Percentiles rank a stretch among this genome's conserved stretches.
Conservation (phyloP, 1,140 invertebrate species). For the Trypoxylus dichotomus region DNA sequence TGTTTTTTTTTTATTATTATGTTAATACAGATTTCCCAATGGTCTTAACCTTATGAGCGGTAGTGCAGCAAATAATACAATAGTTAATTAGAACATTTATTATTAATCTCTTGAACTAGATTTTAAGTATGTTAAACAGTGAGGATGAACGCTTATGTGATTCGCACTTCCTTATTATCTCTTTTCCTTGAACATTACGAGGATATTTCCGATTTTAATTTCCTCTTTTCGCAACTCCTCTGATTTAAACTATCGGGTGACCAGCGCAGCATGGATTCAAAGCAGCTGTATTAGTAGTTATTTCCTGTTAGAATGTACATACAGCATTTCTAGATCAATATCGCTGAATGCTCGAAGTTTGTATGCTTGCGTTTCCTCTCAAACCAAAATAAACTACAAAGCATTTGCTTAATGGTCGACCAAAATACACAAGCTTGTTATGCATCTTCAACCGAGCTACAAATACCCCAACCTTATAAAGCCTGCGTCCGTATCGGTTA, state of each 20-base stretch:
- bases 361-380: slow-evolving; percentile 1
- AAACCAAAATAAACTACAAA: slow-evolving; percentile 2
- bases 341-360: neutral
- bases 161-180: too few species aligned
- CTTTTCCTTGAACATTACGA: too few species aligned
- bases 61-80: too few species aligned
- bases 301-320: neutral
- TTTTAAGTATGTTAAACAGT: too few species aligned
- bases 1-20: too few species aligned
- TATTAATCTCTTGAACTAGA: too few species aligned
- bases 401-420: slow-evolving; percentile 9
- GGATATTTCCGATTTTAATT: neutral
- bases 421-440: slow-evolving; percentile 19
- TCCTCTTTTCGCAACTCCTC: neutral
- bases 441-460: neutral
- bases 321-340: neutral
- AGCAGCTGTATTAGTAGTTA: slow-evolving; percentile 5
- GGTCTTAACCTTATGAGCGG: too few species aligned
- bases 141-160: neutral
- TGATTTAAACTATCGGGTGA: neutral
- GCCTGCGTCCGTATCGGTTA: neutral
- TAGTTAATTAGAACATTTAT: too few species aligned
- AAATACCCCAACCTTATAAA: neutral
- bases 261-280: neutral
- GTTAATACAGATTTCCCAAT: too few species aligned